These are phyloP conservation scores for Clarias macrocephalus DNA, from an alignment of 2,113 vertebrate species.

Conservation along the genomic window DNA sequence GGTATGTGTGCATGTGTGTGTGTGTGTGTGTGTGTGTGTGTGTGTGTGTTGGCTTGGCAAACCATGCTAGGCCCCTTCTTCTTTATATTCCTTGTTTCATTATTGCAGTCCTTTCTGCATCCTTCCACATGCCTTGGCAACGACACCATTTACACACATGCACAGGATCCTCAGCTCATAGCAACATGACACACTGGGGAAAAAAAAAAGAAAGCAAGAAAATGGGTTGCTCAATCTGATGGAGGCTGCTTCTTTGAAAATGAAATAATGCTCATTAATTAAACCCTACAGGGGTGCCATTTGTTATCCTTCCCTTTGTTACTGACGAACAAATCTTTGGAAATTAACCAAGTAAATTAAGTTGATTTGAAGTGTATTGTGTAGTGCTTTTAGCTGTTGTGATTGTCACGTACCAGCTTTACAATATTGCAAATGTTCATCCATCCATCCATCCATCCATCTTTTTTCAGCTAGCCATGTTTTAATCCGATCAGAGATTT, in stretches of 20 bases:
- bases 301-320: not conserved
- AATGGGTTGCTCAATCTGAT: not conserved
- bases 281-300: not conserved
- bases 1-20: slow-evolving; percentile 5
- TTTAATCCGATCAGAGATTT: not conserved
- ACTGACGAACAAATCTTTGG: not conserved
- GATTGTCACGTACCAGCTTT: not conserved
- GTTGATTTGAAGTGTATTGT: not conserved
- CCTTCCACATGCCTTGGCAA: slow-evolving; percentile 55
- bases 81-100: slow-evolving; percentile 46
- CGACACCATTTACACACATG: slow-evolving; percentile 47
- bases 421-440: not conserved
- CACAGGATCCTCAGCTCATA: slow-evolving; percentile 53
- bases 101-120: slow-evolving; percentile 54
- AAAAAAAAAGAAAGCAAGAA: slow-evolving; percentile 5
- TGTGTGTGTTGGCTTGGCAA: slow-evolving; percentile 30
- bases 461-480: accelerated
- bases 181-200: slow-evolving; percentile 45
- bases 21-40: slow-evolving; percentile 34
- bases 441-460: not conserved
- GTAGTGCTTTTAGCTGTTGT: not conserved
- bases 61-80: slow-evolving; percentile 30
- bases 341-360: not conserved
- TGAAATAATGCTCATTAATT: not conserved
- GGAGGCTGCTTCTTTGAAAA: not conserved